Evolutionary conservation across 1,140 invertebrate species (phyloP).

Genomic region (Leptinotarsa lineolata): DNA sequence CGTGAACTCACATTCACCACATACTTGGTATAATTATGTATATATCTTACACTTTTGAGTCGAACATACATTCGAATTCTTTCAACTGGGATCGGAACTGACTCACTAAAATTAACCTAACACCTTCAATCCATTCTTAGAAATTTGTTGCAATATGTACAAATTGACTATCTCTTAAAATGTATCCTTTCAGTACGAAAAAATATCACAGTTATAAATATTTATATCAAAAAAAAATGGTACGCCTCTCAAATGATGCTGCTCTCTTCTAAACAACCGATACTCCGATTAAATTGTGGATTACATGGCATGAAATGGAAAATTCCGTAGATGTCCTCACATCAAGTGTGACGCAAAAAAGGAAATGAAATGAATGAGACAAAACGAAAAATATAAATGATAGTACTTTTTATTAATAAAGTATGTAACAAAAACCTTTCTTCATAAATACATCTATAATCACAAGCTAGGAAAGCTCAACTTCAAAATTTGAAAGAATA

Average conservation of each 20-base stretch:
- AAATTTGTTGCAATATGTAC: constrained; percentile 45
- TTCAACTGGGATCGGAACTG: background rate
- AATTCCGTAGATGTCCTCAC: no score
- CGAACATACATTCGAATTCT: background rate
- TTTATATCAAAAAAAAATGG: constrained; percentile 12
- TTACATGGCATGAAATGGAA: no score
- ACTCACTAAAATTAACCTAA: background rate
- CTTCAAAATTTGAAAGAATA: constrained; percentile 41
- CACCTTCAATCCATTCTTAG: constrained; percentile 28
- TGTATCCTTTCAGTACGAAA: constrained; percentile 50
- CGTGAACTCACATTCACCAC: constrained; percentile 22
- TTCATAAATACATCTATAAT: constrained; percentile 51
- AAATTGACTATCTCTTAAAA: constrained; percentile 51
- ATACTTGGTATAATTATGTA: constrained; percentile 20
- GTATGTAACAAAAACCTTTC: constrained; percentile 53
- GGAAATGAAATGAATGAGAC: constrained; percentile 5
- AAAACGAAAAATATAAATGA: constrained; percentile 43
- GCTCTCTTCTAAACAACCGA: background rate
- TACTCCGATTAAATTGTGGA: no score
- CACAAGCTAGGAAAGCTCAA: constrained; percentile 44
- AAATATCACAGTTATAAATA: constrained; percentile 49
- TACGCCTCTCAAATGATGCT: background rate
- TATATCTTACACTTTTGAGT: constrained; percentile 27
- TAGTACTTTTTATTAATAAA: constrained; percentile 52
- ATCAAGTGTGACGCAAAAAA: background rate